Evolutionary conservation across 2,888 invertebrate species (phyloP), one percentile per base, ranked within the genome.

Genomic region (Allygus modestus): DNA sequence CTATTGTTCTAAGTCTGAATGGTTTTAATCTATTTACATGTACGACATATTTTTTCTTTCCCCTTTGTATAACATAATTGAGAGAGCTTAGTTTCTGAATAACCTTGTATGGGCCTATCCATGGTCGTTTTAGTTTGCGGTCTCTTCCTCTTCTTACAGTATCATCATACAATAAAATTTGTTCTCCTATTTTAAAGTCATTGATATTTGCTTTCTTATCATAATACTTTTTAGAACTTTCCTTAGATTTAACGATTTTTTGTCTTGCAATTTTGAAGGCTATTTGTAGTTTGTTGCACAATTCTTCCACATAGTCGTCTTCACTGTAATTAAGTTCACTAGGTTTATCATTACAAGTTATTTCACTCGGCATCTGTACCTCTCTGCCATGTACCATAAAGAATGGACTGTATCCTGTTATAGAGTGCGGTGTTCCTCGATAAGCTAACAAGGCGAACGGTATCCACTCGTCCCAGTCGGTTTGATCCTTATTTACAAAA

Each of bases 391-490:
- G 46, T 15, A 46, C 46, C 46, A 46, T 46, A 46, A 46, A 12
- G 17, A 46, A 58, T 51, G 79, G 79, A 23, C 58, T 58, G 20
- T 23, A 58, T 12, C 26, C 15, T 9, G 58, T 58, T 1, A 20
- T 12, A 0, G 84, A 23, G 23, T 58, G 58, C 12, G 58, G 58
- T 12, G 15, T 46, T 11, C 7, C 17, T 20, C 58, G 5, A 12
- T 90, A 89, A 0, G 87, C 87, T 41, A 89, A 88, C 85, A 88
- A 87, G 0, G 88, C 88, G 46, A 88, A 87, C 17, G 86, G 85
- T 26, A 90, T 65, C 85, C 87, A 89, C 46, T 88, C 85, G 81
- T 89, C 89, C 89, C 89, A 90, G 83, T 89, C 87, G 9, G 83
- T 84, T 85, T 88, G 87, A 17, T 88, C 83, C 31, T 81, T 11